phyloP scores from a whole-genome alignment of 2,797 vertebrate species.

The Sebastes cheni region DNA sequence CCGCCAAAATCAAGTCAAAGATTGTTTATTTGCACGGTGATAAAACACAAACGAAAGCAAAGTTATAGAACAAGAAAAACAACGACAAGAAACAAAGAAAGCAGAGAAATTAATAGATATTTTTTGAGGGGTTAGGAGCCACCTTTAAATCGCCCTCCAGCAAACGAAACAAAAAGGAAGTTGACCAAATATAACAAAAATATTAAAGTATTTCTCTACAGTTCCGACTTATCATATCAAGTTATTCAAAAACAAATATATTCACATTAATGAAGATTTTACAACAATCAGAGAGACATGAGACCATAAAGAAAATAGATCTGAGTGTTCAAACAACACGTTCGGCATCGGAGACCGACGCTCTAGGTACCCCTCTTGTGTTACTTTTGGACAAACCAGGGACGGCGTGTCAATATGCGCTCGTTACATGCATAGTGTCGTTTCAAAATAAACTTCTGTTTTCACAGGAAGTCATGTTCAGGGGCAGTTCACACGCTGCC shows the following conservation, averaged over 20 bases:
- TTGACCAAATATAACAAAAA: background rate
- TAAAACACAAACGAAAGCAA: background rate
- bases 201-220: too few relatives aligned
- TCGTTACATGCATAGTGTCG: fast-evolving
- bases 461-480: too few relatives aligned
- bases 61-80: background rate
- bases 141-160: background rate
- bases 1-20: fast-evolving
- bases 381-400: too few relatives aligned
- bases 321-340: background rate
- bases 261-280: background rate
- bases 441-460: too few relatives aligned
- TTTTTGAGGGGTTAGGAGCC: background rate
- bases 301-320: background rate
- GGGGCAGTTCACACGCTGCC: too few relatives aligned
- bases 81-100: background rate
- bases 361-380: too few relatives aligned
- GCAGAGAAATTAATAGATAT: background rate
- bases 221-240: background rate
- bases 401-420: too few relatives aligned
- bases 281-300: background rate
- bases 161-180: fast-evolving
- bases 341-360: too few relatives aligned
- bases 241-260: background rate
- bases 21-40: background rate